Evolutionary conservation across 2,888 invertebrate genomes (phyloP).

Genomic region (Polyommatus icarus): DNA sequence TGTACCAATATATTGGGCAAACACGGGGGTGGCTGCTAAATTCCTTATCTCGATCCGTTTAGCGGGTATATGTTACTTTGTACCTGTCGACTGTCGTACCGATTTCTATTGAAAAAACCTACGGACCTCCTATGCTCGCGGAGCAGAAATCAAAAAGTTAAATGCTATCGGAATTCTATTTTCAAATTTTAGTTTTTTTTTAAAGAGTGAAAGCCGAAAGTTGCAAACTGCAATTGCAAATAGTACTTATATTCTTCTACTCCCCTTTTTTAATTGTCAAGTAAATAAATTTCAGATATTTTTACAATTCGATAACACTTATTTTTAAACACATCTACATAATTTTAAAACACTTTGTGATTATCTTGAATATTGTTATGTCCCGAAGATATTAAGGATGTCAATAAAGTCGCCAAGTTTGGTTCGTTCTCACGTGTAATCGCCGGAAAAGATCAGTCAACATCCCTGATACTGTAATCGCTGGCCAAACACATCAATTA

Average conservation of each 20-base stretch:
- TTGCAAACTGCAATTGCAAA: too few species aligned
- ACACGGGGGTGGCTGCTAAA: conserved; percentile 71
- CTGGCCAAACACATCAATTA: conserved; percentile 43
- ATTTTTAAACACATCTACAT: too few species aligned
- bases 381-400: not conserved
- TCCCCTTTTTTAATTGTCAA: not conserved
- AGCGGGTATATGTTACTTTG: conserved; percentile 48
- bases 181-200: not conserved
- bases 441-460: conserved; percentile 55
- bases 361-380: not conserved
- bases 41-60: conserved; percentile 70
- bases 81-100: conserved; percentile 43
- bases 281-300: not conserved
- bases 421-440: conserved; percentile 48
- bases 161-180: not conserved
- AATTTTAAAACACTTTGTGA: too few species aligned
- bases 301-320: not conserved
- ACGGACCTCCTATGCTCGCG: conserved; percentile 39
- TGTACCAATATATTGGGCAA: conserved; percentile 62
- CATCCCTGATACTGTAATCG: conserved; percentile 48
- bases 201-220: too few species aligned
- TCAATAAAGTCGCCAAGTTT: conserved; percentile 22
- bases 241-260: not conserved
- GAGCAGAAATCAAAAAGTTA: not conserved
- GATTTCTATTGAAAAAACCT: conserved; percentile 40